Conservation (phyloP, 37 sponge, comb jelly and placozoan genomes). For the Petrosia ficiformis region DNA sequence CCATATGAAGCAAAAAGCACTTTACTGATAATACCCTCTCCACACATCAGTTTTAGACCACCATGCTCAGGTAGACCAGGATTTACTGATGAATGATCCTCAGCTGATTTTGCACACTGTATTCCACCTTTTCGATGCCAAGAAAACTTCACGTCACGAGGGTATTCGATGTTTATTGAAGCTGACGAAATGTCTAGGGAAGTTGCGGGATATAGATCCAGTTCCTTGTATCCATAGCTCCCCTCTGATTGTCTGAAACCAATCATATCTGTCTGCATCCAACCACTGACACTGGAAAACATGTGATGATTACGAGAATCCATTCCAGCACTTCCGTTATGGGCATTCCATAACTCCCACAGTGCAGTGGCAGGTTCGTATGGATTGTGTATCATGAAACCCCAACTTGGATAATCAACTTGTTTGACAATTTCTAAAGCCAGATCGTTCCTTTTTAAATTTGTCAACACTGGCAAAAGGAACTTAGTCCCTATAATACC, state of each 20-base stretch:
- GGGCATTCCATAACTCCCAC: conserved; percentile 74
- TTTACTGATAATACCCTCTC: conserved; percentile 15
- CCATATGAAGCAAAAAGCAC: conserved; percentile 40
- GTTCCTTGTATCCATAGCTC: conserved; percentile 17
- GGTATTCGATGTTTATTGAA: conserved; percentile 23
- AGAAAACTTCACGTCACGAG: conserved; percentile 26
- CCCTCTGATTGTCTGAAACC: conserved; percentile 20
- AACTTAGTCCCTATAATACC: conserved; percentile 56
- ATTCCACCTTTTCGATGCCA: conserved; percentile 46
- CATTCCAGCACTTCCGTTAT: conserved; percentile 47
- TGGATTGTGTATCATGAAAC: conserved; percentile 62
- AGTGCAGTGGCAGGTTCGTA: conserved; percentile 63
- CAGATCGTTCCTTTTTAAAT: conserved; percentile 15
- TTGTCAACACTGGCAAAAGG: conserved; percentile 42
- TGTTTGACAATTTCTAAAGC: conserved; percentile 54
- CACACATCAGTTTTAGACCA: conserved; percentile 21
- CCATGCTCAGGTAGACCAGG: conserved; percentile 10
- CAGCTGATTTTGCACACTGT: conserved; percentile 47
- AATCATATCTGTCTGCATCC: conserved; percentile 49
- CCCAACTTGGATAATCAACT: conserved; percentile 72
- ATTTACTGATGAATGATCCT: conserved; percentile 22
- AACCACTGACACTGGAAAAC: conserved; percentile 72
- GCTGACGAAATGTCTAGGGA: conserved; percentile 31
- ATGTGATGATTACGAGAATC: conserved; percentile 81
- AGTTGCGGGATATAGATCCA: conserved; percentile 49